A percentile compares a stretch with the other conserved stretches of the same genome.
Conservation (phyloP, 2,797 vertebrate species). For the Lophotriccus pileatus region DNA sequence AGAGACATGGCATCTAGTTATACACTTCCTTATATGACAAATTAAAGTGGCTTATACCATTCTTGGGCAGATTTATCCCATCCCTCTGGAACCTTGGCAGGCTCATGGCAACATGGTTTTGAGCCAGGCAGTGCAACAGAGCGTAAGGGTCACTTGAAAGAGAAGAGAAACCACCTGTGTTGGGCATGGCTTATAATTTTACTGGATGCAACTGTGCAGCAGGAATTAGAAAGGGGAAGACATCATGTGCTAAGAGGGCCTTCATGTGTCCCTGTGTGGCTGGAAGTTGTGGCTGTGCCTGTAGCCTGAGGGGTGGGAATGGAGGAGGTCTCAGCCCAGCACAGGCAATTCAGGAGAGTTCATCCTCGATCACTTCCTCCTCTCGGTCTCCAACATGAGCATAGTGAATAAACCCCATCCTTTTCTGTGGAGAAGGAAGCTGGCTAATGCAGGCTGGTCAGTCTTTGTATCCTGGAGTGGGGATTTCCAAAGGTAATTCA, state of each 20-base stretch:
- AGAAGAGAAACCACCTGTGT: neutral
- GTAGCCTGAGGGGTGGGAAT: rapidly evolving
- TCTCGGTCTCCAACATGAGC: neutral
- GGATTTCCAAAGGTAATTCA: neutral
- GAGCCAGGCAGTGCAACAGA: neutral
- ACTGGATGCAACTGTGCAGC: neutral
- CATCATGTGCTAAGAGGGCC: neutral
- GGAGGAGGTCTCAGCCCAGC: neutral
- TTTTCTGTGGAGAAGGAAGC: neutral
- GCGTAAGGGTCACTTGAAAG: neutral
- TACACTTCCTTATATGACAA: neutral
- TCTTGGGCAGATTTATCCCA: neutral
- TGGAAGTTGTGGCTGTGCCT: neutral
- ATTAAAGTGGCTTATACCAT: neutral
- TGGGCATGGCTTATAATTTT: neutral
- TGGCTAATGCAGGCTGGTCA: neutral
- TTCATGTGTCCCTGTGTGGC: neutral
- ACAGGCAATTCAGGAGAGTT: neutral
- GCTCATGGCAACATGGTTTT: neutral
- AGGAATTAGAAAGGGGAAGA: neutral
- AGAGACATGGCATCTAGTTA: neutral
- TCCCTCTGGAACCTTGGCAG: neutral
- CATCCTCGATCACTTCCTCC: neutral
- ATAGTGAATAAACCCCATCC: neutral
- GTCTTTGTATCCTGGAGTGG: neutral